phyloP scores from a whole-genome alignment of 2,888 invertebrate genomes.

The Julus scanicus region DNA sequence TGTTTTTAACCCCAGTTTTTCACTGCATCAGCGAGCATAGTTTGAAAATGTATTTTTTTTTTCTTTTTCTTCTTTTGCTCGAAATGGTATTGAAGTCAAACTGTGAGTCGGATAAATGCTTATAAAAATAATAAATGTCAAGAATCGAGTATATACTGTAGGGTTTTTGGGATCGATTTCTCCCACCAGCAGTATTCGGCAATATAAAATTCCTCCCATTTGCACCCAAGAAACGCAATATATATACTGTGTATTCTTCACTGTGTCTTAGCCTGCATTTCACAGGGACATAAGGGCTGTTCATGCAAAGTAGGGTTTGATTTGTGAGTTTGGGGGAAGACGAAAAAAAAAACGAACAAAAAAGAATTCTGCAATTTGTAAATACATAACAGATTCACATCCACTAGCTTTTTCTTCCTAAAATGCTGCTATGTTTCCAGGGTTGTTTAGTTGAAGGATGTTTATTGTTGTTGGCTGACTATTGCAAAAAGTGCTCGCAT shows the following conservation, averaged over 20 bases:
- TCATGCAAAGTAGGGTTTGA: slow-evolving; percentile 19
- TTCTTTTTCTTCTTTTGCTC: not conserved
- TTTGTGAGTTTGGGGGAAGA: not conserved
- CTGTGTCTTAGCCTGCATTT: not conserved
- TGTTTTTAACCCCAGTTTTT: slow-evolving; percentile 3
- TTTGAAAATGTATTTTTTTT: slow-evolving; percentile 30
- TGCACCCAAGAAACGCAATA: slow-evolving; percentile 26
- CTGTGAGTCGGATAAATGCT: slow-evolving; percentile 45
- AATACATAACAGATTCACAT: not conserved
- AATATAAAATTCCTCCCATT: not conserved
- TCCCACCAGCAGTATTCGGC: not conserved
- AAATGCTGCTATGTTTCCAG: not conserved
- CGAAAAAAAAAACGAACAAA: not conserved
- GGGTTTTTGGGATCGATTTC: slow-evolving; percentile 9
- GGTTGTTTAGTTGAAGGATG: not conserved
- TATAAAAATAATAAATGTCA: slow-evolving; percentile 45
- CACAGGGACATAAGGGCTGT: not conserved
- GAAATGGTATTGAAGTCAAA: slow-evolving; percentile 40
- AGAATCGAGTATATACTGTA: slow-evolving; percentile 35
- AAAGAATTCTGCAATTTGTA: slow-evolving; percentile 6
- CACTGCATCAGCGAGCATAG: not conserved
- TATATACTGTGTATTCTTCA: not conserved
- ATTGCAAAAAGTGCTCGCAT: not conserved
- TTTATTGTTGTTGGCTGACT: slow-evolving; percentile 4
- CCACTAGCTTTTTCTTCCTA: not conserved